Base-by-base conservation (phyloP, 2,113 vertebrate species). In the Chloebia gouldiae region DNA sequence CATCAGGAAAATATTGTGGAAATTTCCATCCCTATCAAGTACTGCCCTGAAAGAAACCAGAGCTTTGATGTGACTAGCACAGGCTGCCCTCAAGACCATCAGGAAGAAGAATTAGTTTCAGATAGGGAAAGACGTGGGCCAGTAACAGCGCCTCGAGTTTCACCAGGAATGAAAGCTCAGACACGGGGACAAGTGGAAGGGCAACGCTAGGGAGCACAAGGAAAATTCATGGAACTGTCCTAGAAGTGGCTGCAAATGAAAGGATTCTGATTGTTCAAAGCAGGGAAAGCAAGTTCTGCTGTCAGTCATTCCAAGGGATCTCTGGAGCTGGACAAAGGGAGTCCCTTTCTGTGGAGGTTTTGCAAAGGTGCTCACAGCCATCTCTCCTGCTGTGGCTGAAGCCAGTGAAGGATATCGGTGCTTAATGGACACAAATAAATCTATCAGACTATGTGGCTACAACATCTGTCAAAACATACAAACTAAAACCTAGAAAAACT, bases 31-130 rank as follows among this genome's bases (percentile, higher is more conserved):
- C 64, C 60, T 70, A 66, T 76, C 80, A 75, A 63, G 47, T 14
- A 22, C 18, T 76, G 59, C 80, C 69, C 81, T 96, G 93, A 96
- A 81, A 92, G 91, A 95, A 96, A 92, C 33, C 95, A 94, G 91
- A 93, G 42, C 92, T 86, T 75, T 91, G 65, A 89, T 37, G 89
- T 51, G 73, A 88, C 86, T 86, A 60, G 91, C 77, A 87, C 65
- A 5, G 73, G 65, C 89, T 87, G 91, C 79, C 66, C 59, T 71
- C 12, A 17, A 86, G 65, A 68, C 56, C 11, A 3, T 60, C 47
- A 66, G 33, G 64, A 92, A 91, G 78, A 95, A 91, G 73, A 81
- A 92, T 87, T 88, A 33, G 68, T 91, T 79, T 84, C 87, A 87
- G 81, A 66, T 9, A 71, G 70, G 24, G 47, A 37, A 70, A 92